Evolutionary conservation across 1,140 invertebrate species (phyloP), one percentile per base, ranked within the genome.

Genomic region (Himalopsyche phryganea): DNA sequence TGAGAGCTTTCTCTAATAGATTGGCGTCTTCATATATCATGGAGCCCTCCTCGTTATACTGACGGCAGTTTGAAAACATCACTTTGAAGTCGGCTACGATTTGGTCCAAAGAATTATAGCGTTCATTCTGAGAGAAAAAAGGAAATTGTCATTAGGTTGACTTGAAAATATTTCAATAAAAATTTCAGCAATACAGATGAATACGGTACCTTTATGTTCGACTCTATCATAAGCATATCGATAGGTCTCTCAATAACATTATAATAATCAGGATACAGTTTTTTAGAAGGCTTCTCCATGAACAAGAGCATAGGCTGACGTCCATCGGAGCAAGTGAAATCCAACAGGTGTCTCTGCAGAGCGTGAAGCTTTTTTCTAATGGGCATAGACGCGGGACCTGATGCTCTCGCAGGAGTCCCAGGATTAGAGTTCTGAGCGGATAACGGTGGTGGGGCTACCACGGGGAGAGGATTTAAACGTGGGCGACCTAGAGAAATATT

Each of bases 41-140:
- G 0, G 94, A 97, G 19, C 90, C 88, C 75, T 97, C 94, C 76
- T 98, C 95, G 72, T 98, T 98, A 71, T 95, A 98, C 66, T 92
- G 88, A 0, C 93, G 86, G 68, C 95, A 98, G 75, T 98, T 98
- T 47, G 86, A 85, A 74, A 98, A 98, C 94, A 98, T 97, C 11
- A 94, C 76, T 58, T 86, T 79, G 65, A 87, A 85, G 69, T 84
- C 84, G 4, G 78, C 69, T 0, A 84, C 74, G 53, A 86, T 77
- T 64, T 86, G 83, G 41, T 83, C 80, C 0, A 85, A 69, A 9
- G 75, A 79, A 33, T 70, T 78, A 71, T 85, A 86, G 38, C 81
- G 79, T 60, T 86, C 83, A 11, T 74, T 77, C 74, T 78, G 66
- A 20, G 55, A 65, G 18, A 13, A 48, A 45, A 45, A 17, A n/a